Conservation (phyloP, 2,888 invertebrate species). For the Lasioglossum figueresi region DNA sequence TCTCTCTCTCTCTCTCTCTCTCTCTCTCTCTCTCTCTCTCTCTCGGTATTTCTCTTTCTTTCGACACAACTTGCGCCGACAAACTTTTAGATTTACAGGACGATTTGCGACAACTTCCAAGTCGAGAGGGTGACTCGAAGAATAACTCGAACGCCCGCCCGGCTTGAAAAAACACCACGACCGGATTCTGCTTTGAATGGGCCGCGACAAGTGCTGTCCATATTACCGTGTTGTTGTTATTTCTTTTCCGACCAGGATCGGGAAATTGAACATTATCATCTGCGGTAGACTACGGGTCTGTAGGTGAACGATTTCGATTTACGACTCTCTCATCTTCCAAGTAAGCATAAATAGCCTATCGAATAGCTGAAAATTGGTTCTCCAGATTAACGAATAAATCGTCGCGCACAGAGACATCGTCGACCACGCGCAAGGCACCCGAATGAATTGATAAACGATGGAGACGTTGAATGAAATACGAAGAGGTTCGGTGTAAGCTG, state of each 20-base stretch:
- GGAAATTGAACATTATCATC: not conserved
- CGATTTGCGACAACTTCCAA: conserved; percentile 43
- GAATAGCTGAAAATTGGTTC: not conserved
- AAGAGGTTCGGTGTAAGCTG: not conserved
- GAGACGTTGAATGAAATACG: not conserved
- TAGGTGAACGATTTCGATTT: no score
- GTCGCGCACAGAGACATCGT: not conserved
- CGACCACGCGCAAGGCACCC: no score
- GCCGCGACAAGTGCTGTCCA: not conserved
- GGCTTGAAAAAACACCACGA: conserved; percentile 22
- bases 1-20: not conserved
- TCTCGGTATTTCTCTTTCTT: not conserved
- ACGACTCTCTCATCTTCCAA: no score
- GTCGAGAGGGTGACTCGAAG: conserved; percentile 31
- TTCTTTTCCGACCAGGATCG: not conserved
- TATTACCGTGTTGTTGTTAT: not conserved
- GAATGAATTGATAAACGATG: not conserved
- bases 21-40: not conserved
- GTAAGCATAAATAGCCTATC: no score
- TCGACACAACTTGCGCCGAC: conserved; percentile 50
- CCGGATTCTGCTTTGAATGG: not conserved
- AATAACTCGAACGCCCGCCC: conserved; percentile 27
- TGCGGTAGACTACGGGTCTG: no score
- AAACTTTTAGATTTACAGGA: conserved; percentile 66
- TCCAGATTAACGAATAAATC: not conserved